Conservation (phyloP, 2,113 vertebrate genomes). For the Corythoichthys haematopterus region DNA sequence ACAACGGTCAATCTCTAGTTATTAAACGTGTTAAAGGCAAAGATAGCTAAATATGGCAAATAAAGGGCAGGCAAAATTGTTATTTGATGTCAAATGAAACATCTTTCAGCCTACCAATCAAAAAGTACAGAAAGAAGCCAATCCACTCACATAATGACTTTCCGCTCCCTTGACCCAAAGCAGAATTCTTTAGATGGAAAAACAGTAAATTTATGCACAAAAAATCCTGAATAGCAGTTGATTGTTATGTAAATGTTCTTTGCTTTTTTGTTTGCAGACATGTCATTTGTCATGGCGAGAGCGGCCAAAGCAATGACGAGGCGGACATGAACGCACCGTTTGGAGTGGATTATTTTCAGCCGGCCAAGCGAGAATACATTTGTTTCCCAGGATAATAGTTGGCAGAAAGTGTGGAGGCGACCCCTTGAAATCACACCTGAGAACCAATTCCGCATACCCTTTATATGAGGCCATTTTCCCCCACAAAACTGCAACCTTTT, state of each 20-base stretch:
- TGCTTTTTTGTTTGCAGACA: constrained; percentile 30
- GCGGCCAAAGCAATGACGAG: constrained; percentile 21
- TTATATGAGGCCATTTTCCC: background rate
- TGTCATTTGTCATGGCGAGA: constrained; percentile 40
- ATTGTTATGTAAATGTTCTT: constrained; percentile 16
- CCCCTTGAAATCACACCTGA: constrained; percentile 23
- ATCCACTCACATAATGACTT: background rate
- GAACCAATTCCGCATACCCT: constrained; percentile 1
- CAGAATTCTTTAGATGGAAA: background rate
- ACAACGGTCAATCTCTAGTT: too few relatives aligned
- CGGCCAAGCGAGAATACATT: constrained; percentile 13
- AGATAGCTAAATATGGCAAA: too few relatives aligned
- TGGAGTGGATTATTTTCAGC: constrained; percentile 28
- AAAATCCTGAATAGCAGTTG: constrained; percentile 10
- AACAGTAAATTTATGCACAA: background rate
- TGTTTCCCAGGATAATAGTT: background rate
- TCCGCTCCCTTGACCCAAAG: background rate
- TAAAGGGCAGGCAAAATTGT: background rate
- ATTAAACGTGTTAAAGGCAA: too few relatives aligned
- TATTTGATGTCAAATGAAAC: background rate
- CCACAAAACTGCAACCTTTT: background rate
- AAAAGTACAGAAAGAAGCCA: background rate
- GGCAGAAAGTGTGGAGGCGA: constrained; percentile 16
- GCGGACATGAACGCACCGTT: constrained; percentile 24
- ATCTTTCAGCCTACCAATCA: background rate